Base-by-base conservation (phyloP, 2,113 vertebrate genomes). In the Hippocampus comes region DNA sequence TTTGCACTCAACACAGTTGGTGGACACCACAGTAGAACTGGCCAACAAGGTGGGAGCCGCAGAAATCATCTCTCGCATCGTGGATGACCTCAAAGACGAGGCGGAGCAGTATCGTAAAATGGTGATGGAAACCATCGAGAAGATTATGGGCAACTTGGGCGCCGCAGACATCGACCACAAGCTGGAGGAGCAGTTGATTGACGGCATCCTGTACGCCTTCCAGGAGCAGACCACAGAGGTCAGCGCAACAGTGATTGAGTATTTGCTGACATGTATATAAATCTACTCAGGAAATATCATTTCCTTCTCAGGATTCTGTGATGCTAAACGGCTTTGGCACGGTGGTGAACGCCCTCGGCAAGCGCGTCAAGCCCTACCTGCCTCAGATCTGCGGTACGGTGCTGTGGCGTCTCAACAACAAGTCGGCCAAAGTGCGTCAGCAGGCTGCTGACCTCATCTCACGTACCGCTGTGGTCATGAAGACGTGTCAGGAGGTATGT, bases 111-210 rank as follows among this genome's bases (percentile, higher is more conserved):
- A 99, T 92, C 93, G 97, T 65, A 99, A 99, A 90, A 99, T 99
- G 97, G 97, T 99, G 70, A 99, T 99, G 97, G 97, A 99, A 78
- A 99, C 97, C 15, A 99, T 99, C 66, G 97, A 99, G 82, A 99
- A 99, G 85, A 99, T 99, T 73, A 99, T 99, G 97, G 97, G 97
- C 43, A 99, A 98, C 82, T 90, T 99, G 63, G 97, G 97, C 0
- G 97, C 97, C 2, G 97, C 97, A 4, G 97, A 99, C 87, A 99
- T 99, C 1, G 97, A 99, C 87, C 97, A 99, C 82, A 99, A 99
- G 77, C 93, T 99, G 76, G 97, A 99, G 85, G 97, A 99, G 78
- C 97, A 99, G 66, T 91, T 99, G 82, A 99, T 99, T 80, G 97
- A 98, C 76, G 97, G 97, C 2, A 99, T 99, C 83, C 89, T 99